These are phyloP conservation scores for Abscondita cerata DNA, from an alignment of 2,888 invertebrate species.

Conservation along the genomic window DNA sequence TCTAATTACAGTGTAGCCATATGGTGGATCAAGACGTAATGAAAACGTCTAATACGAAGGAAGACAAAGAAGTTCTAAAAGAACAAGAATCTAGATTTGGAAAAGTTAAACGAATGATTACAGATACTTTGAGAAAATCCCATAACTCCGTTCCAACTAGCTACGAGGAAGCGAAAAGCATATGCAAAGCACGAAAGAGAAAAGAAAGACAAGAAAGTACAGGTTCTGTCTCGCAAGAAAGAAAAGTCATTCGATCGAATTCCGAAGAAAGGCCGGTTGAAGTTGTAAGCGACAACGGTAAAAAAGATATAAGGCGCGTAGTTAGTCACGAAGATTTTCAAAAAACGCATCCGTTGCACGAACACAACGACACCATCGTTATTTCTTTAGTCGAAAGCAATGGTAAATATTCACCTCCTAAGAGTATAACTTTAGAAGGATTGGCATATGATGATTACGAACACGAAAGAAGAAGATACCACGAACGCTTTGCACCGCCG, in stretches of 20 bases:
- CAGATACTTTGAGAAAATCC: slow-evolving; percentile 39
- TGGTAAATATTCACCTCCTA: slow-evolving; percentile 49
- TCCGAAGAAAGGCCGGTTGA: slow-evolving; percentile 64
- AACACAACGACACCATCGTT: slow-evolving; percentile 47
- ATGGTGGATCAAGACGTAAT: slow-evolving; percentile 50
- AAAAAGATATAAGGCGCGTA: slow-evolving; percentile 63
- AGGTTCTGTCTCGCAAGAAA: slow-evolving; percentile 64
- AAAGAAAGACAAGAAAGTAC: slow-evolving; percentile 70
- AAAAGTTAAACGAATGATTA: slow-evolving; percentile 49
- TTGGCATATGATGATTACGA: slow-evolving; percentile 65
- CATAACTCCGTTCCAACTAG: slow-evolving; percentile 44
- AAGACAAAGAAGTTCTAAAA: slow-evolving; percentile 40
- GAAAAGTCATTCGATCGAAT: slow-evolving; percentile 68
- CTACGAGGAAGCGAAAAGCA: slow-evolving; percentile 55
- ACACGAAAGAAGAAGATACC: slow-evolving; percentile 68
- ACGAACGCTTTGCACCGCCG: slow-evolving; percentile 60
- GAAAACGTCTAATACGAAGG: slow-evolving; percentile 45
- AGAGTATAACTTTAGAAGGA: slow-evolving; percentile 44
- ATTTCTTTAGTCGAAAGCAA: slow-evolving; percentile 49
- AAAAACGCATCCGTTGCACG: slow-evolving; percentile 52
- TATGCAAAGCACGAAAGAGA: slow-evolving; percentile 63
- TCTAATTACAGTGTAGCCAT: slow-evolving; percentile 46
- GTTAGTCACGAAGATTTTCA: slow-evolving; percentile 70
- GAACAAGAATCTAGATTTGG: slow-evolving; percentile 48
- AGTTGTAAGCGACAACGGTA: slow-evolving; percentile 46